phyloP scores from a whole-genome alignment of 1,140 invertebrate species.

The Odontomachus brunneus region DNA sequence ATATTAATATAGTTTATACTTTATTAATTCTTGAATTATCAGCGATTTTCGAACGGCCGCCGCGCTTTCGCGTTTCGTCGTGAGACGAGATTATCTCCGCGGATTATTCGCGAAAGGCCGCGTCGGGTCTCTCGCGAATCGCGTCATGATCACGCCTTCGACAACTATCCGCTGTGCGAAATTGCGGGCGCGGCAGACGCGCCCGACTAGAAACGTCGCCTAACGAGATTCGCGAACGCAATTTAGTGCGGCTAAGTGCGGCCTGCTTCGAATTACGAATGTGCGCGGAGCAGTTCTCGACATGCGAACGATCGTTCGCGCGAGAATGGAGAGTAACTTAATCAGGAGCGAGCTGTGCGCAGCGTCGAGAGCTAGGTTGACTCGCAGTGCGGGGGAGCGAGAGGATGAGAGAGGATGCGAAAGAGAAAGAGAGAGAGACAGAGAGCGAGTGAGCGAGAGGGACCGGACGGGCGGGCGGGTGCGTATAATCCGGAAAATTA shows the following conservation, averaged over 20 bases:
- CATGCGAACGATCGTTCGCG: conserved; percentile 48
- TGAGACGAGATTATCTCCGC: conserved; percentile 39
- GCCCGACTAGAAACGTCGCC: conserved; percentile 57
- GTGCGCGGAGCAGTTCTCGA: conserved; percentile 56
- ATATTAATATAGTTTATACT: not conserved
- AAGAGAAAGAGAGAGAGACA: too few relatives aligned
- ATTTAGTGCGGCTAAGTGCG: conserved; percentile 71
- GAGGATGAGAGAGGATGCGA: too few relatives aligned
- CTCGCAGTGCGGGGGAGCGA: conserved; percentile 8
- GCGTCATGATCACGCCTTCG: conserved; percentile 52
- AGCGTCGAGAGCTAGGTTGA: conserved; percentile 40
- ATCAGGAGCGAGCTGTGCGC: conserved; percentile 56
- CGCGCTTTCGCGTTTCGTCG: conserved; percentile 12
- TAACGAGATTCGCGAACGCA: conserved; percentile 73
- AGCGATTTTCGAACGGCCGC: conserved; percentile 32
- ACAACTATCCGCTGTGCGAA: conserved; percentile 41
- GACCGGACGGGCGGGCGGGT: not conserved
- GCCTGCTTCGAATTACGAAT: conserved; percentile 70
- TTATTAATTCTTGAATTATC: not conserved
- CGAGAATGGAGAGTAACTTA: conserved; percentile 66
- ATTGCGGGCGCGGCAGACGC: conserved; percentile 59
- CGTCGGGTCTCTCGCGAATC: conserved; percentile 54
- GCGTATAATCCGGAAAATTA: conserved; percentile 47
- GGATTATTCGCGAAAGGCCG: conserved; percentile 24
- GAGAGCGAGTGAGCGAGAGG: not conserved